These are phyloP conservation scores for Erynnis tages DNA, from an alignment of 2,888 invertebrate genomes.

Conservation along the genomic window DNA sequence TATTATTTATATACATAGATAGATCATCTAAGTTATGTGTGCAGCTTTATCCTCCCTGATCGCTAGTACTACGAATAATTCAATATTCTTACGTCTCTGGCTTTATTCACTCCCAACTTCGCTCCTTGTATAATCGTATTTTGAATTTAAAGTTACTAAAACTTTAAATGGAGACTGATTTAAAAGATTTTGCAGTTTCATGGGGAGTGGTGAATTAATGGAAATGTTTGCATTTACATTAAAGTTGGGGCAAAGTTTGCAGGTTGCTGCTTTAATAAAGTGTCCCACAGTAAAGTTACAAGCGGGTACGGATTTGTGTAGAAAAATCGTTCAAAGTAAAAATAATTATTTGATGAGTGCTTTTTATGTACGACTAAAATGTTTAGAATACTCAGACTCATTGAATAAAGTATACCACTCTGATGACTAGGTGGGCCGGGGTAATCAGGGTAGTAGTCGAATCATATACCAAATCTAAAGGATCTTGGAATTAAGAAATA, in stretches of 20 bases:
- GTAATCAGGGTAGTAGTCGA: no score
- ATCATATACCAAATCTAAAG: no score
- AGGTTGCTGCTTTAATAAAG: conserved; percentile 1
- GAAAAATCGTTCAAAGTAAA: neutral
- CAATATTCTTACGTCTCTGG: conserved; percentile 22
- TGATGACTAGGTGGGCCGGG: no score
- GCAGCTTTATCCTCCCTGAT: conserved; percentile 2
- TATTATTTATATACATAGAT: no score
- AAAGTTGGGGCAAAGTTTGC: conserved; percentile 16
- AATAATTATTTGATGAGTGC: no score
- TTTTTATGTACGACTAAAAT: no score
- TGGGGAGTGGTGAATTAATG: conserved; percentile 23
- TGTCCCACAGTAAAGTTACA: conserved; percentile 1
- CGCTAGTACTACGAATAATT: conserved; percentile 18
- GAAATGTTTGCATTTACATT: conserved; percentile 26
- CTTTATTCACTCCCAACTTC: conserved; percentile 17
- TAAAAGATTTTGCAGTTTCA: conserved; percentile 26
- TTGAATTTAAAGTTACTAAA: conserved; percentile 25
- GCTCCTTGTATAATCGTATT: conserved; percentile 23
- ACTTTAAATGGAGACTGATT: conserved; percentile 27
- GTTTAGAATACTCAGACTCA: no score
- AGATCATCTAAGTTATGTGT: no score
- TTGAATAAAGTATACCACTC: no score
- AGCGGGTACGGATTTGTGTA: neutral
- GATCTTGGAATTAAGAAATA: no score